These are phyloP conservation scores for Dolichallabes microphthalmus DNA, from an alignment of 2,113 vertebrate species.

Conservation along the genomic window DNA sequence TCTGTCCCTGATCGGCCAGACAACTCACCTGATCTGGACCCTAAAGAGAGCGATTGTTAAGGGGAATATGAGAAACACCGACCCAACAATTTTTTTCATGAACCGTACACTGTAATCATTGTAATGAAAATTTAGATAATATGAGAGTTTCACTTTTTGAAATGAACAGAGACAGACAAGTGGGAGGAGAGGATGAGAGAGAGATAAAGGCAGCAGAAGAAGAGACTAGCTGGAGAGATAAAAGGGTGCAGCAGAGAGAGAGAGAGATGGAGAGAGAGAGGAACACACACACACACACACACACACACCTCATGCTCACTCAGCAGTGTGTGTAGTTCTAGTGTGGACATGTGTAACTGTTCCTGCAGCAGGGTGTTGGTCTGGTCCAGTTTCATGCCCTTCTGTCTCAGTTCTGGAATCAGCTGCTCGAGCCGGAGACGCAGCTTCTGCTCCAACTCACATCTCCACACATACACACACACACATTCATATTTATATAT, in stretches of 20 bases:
- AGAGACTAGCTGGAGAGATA: neutral
- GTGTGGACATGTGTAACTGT: slow-evolving; percentile 54
- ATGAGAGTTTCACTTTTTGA: neutral
- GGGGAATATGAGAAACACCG: neutral
- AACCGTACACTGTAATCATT: too few species aligned
- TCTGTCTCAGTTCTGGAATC: slow-evolving; percentile 61
- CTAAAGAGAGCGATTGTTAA: neutral
- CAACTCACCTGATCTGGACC: too few species aligned
- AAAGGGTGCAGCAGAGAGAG: neutral
- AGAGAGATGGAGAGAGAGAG: neutral
- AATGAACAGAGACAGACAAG: neutral
- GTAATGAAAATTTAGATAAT: too few species aligned
- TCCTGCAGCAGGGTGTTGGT: slow-evolving; percentile 56
- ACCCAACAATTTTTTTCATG: too few species aligned
- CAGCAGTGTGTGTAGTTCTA: slow-evolving; percentile 61
- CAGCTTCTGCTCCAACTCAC: slow-evolving; percentile 64
- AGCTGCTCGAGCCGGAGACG: slow-evolving; percentile 63
- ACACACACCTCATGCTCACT: slow-evolving; percentile 41
- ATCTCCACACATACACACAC: slow-evolving; percentile 56
- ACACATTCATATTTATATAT: neutral
- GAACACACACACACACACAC: slow-evolving; percentile 34
- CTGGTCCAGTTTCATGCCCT: slow-evolving; percentile 58
- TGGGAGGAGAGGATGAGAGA: neutral
- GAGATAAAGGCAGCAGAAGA: neutral
- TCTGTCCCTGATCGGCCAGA: too few species aligned